phyloP scores from a whole-genome alignment of 2,113 vertebrate species.

The Choloepus hoffmanni region DNA sequence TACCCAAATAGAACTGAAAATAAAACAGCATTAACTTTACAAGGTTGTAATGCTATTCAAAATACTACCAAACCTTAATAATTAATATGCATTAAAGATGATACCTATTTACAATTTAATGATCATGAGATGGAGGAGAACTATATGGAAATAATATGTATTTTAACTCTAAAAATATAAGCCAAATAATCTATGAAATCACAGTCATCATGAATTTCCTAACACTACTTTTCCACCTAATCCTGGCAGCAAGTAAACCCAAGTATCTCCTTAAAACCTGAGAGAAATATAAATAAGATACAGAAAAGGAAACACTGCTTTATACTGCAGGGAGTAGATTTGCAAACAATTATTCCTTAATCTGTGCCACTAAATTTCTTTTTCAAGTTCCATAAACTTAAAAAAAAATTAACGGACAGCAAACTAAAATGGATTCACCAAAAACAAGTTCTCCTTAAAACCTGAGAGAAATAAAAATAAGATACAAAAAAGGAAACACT shows the following conservation, averaged over 20 bases:
- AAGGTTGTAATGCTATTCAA: background rate
- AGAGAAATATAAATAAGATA: background rate
- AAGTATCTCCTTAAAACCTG: background rate
- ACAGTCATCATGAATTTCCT: background rate
- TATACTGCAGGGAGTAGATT: background rate
- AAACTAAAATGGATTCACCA: background rate
- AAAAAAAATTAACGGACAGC: background rate
- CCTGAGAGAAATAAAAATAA: background rate
- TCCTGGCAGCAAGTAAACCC: background rate
- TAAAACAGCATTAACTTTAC: background rate
- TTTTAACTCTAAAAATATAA: background rate
- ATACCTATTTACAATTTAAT: background rate
- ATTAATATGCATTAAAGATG: conserved; percentile 20
- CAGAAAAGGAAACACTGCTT: background rate
- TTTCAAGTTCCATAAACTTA: background rate
- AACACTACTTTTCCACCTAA: background rate
- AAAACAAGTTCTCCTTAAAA: conserved; percentile 15
- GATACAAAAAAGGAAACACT: background rate
- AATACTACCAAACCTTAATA: background rate
- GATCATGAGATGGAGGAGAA: background rate
- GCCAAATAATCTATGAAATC: background rate
- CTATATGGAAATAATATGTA: background rate
- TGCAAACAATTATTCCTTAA: conserved; percentile 24
- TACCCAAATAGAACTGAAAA: conserved; percentile 19
- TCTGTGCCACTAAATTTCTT: background rate